These are phyloP conservation scores for Psittacara wagleri DNA, from an alignment of 2,113 vertebrate species.

Conservation along the genomic window DNA sequence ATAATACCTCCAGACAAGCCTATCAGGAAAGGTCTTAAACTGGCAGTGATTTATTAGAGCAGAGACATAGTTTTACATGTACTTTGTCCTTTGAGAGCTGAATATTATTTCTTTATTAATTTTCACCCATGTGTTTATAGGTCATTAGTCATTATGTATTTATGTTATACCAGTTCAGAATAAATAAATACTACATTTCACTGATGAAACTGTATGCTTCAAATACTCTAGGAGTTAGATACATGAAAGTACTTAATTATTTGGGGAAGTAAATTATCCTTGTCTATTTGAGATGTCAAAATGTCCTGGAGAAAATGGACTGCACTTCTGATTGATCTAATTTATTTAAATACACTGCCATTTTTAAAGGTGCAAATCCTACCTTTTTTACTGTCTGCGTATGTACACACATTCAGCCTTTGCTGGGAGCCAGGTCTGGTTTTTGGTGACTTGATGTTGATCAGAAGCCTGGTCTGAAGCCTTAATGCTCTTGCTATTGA, in stretches of 20 bases:
- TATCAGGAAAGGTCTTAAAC: not conserved
- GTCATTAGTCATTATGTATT: conserved; percentile 21
- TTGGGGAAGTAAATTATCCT: conserved; percentile 1
- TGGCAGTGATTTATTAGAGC: not conserved
- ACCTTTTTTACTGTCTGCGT: not conserved
- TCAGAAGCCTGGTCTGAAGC: not conserved
- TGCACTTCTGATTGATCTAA: not conserved
- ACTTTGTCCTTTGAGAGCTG: not conserved
- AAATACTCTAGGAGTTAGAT: not conserved
- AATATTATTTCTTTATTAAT: not conserved
- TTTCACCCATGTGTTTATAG: conserved; percentile 28
- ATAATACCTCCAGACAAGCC: not conserved
- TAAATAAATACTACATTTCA: not conserved
- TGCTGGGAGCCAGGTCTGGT: not conserved
- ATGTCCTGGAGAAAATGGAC: not conserved
- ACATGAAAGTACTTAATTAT: not conserved
- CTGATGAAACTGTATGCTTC: not conserved
- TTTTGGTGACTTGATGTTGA: not conserved
- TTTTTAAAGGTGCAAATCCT: not conserved
- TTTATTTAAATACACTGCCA: not conserved
- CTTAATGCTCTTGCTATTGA: not conserved
- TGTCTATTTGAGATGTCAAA: conserved; percentile 9
- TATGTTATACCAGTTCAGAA: not conserved
- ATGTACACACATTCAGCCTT: not conserved
- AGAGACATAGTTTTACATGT: not conserved